Base-by-base conservation (phyloP, 2,888 invertebrate species). In the Bibio marci region DNA sequence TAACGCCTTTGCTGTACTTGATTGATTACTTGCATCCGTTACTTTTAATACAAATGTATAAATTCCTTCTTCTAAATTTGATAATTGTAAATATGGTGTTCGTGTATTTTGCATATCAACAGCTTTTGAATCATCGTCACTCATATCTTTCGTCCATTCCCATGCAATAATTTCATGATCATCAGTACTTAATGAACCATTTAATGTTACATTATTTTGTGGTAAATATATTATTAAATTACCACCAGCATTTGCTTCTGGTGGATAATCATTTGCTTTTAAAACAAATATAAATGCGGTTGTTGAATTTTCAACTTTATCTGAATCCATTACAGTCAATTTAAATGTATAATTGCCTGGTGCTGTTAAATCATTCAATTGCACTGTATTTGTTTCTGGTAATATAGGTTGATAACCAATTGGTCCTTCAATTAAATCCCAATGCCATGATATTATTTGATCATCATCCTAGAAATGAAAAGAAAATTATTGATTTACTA, bases 21-120 rank as follows among this genome's bases (percentile, higher is more conserved):
- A 78, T 62, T 94, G 92, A 4, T 82, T 83, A 1, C 86, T 82
- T 38, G 82, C 80, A 53, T 95, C 94, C 1, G 86, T 91, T 25
- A 94, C 94, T 65, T 86, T 87, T 33, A 94, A 63, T 6, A 82
- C 80, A 62, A 92, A 94, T 1, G 87, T 88, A 57, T 94, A 95
- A 65, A 91, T 82, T 33, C 94, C 94, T 54, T 87, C 85, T 52
- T 91, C 87, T 35, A 94, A 67, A 60, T 92, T 86, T 1, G 88
- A 87, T 11, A 94, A 64, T 62, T 81, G 78, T 30, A 92, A 69
- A 53, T 81, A 86, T 0, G 91, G 87, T 0, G 88, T 90, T 50
- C 87, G 73, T 0, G 91, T 91, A 49, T 91, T 86, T 68, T 92
- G 88, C 88, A 92, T 92, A 54, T 92, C 92, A 10, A 88, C 91